phyloP scores from a whole-genome alignment of 1,140 invertebrate species.

The Lepidurus apus region DNA sequence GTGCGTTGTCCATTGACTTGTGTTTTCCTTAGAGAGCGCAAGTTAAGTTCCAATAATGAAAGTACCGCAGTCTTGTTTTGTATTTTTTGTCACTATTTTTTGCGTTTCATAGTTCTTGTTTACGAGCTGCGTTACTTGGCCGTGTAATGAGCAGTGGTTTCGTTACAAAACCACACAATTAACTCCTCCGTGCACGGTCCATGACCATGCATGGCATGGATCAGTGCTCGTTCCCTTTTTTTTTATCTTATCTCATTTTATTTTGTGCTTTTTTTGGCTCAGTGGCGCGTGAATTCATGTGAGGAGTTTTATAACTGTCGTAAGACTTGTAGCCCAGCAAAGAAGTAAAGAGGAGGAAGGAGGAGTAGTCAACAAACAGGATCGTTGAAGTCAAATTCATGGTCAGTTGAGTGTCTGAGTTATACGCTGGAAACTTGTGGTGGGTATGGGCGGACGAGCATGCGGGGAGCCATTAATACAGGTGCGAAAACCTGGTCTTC shows the following conservation, averaged over 20 bases:
- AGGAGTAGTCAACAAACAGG: neutral
- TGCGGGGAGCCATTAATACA: constrained; percentile 2
- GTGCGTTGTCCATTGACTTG: too few relatives aligned
- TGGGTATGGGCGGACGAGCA: neutral
- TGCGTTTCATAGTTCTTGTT: neutral
- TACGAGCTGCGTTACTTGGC: constrained; percentile 13
- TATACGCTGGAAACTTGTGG: neutral
- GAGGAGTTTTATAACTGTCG: neutral
- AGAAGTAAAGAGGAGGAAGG: neutral
- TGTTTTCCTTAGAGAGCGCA: too few relatives aligned
- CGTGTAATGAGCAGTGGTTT: constrained; percentile 18
- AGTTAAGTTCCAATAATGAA: too few relatives aligned
- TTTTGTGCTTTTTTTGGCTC: neutral
- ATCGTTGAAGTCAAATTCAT: neutral
- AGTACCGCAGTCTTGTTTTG: neutral
- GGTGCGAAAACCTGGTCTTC: neutral
- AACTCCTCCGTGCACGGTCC: constrained; percentile 1
- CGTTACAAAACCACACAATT: constrained; percentile 11
- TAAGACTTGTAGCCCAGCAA: neutral
- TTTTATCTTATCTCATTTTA: too few relatives aligned
- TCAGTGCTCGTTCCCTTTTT: neutral
- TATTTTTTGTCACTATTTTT: neutral
- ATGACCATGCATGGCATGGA: constrained; percentile 17
- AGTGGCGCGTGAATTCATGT: neutral
- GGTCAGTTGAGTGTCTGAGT: constrained; percentile 4